Evolutionary conservation across 92 coral and sea anemone genomes (phyloP).

Genomic region (Epizoanthus stellaris): DNA sequence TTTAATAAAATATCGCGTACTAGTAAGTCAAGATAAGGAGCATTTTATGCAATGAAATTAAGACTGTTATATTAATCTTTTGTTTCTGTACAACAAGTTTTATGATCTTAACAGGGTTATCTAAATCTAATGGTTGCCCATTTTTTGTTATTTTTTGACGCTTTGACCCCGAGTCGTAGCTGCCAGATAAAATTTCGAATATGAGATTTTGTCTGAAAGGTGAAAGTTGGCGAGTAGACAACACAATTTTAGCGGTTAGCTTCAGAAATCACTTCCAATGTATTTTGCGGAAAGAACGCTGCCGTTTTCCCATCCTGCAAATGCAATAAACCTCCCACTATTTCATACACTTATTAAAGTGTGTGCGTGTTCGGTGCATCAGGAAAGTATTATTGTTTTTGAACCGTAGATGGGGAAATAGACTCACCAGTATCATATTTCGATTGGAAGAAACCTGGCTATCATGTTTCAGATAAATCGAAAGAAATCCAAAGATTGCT

Average conservation of each 20-base stretch:
- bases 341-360: no score
- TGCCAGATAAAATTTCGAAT: neutral
- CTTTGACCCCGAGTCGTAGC: neutral
- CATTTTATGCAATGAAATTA: neutral
- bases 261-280: neutral
- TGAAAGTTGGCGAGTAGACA: neutral
- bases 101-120: neutral
- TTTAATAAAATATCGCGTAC: neutral
- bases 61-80: neutral
- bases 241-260: neutral
- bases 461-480: slow-evolving; percentile 25
- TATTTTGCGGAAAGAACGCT: neutral
- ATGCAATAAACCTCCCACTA: no score
- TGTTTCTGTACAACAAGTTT: neutral
- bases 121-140: neutral
- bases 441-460: neutral
- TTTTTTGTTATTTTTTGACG: neutral
- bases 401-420: neutral
- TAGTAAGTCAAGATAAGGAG: neutral
- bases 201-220: neutral
- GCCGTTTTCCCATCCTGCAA: no score
- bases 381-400: neutral
- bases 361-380: neutral
- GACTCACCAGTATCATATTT: neutral
- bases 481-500: slow-evolving; percentile 11